A percentile compares a stretch with the other conserved stretches of the same genome.
Conservation (phyloP, 2,888 invertebrate genomes). For the Dicranocentrus wangi region DNA sequence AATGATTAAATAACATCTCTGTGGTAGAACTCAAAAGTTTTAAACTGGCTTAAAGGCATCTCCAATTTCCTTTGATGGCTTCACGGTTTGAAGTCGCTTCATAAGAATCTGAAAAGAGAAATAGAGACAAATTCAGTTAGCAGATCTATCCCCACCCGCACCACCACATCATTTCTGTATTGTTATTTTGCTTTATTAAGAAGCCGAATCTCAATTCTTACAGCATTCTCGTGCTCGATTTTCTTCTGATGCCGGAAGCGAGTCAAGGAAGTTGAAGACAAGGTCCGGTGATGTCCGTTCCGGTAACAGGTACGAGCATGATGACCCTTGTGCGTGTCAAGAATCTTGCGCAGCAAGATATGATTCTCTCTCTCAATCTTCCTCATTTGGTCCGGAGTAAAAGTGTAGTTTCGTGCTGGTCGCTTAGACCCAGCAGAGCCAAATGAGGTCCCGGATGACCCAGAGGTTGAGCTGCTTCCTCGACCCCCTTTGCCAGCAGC, state of each 20-base stretch:
- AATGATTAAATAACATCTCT: too few species aligned
- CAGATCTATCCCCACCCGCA: too few species aligned
- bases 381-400: slow-evolving; percentile 75
- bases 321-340: slow-evolving; percentile 74
- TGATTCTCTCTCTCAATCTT: slow-evolving; percentile 76
- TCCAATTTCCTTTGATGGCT: slow-evolving; percentile 66
- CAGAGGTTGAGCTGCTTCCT: slow-evolving; percentile 21
- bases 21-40: background rate
- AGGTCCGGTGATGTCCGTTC: slow-evolving; percentile 54
- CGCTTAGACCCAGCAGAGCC: slow-evolving; percentile 17
- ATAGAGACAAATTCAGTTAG: background rate
- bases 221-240: slow-evolving; percentile 78
- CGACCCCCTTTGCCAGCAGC: background rate
- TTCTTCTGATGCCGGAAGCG: slow-evolving; percentile 76
- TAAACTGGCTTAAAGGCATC: slow-evolving; percentile 54
- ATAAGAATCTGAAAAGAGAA: slow-evolving; percentile 59
- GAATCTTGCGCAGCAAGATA: slow-evolving; percentile 75
- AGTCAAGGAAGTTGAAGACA: slow-evolving; percentile 76
- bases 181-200: background rate
- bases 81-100: slow-evolving; percentile 64
- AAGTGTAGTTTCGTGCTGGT: slow-evolving; percentile 75
- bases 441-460: slow-evolving; percentile 35
- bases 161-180: too few species aligned
- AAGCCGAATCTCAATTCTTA: slow-evolving; percentile 72
- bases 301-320: slow-evolving; percentile 34